Conservation (phyloP, 2,797 vertebrate genomes). For the Limosa lapponica region DNA sequence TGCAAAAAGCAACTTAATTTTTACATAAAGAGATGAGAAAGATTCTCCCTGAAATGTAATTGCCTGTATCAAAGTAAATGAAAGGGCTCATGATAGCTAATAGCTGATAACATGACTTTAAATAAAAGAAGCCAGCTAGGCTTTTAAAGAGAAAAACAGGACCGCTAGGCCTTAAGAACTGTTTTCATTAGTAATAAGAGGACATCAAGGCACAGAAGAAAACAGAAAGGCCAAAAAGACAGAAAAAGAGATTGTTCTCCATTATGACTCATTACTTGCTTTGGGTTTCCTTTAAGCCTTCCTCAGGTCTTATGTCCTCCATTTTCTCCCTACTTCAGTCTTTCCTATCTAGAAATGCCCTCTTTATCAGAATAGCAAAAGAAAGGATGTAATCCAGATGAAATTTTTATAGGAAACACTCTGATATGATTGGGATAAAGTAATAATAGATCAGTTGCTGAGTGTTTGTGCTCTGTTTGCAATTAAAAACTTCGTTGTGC, state of each 20-base stretch:
- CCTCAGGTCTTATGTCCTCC: not conserved
- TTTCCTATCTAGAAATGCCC: not conserved
- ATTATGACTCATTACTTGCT: not conserved
- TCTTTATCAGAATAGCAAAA: not conserved
- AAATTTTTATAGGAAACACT: not conserved
- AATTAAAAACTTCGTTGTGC: not conserved
- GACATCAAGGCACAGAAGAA: not conserved
- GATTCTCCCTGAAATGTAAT: not conserved
- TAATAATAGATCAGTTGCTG: not conserved
- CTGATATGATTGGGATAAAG: not conserved
- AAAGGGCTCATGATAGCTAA: not conserved
- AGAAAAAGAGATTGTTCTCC: not conserved
- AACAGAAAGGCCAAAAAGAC: not conserved
- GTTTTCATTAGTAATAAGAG: not conserved
- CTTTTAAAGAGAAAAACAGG: not conserved
- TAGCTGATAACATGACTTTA: not conserved
- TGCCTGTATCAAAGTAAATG: not conserved
- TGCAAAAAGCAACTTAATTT: not conserved
- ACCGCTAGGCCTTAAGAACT: not conserved
- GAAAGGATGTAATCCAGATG: not conserved
- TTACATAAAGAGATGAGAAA: not conserved
- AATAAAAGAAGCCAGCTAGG: not conserved
- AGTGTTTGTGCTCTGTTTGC: not conserved
- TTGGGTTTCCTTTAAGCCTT: not conserved
- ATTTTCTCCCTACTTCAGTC: not conserved